Percentiles rank a stretch among this genome's conserved stretches.
phyloP scores from a whole-genome alignment of 2,888 invertebrate genomes.

The Drosophila meridiana region DNA sequence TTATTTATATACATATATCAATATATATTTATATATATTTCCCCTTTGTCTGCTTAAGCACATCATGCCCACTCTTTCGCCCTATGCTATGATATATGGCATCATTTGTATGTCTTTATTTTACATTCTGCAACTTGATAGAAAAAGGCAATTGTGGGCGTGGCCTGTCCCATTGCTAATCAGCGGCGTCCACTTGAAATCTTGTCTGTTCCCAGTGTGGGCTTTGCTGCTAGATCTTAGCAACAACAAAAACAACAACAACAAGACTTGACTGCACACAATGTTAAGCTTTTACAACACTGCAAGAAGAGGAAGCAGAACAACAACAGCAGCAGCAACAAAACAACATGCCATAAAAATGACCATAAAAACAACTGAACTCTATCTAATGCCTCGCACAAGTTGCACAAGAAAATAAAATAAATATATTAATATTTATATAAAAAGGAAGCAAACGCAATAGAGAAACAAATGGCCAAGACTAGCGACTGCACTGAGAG shows the following conservation, averaged over 20 bases:
- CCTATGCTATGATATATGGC: neutral
- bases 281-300: slow-evolving; percentile 10
- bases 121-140: neutral
- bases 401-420: slow-evolving; percentile 13
- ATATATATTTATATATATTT: neutral
- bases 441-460: slow-evolving; percentile 20
- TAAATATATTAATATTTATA: slow-evolving; percentile 13
- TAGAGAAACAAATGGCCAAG: slow-evolving; percentile 12
- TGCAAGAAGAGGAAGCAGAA: neutral
- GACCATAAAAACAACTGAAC: slow-evolving; percentile 46
- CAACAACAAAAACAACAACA: slow-evolving; percentile 1
- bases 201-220: slow-evolving; percentile 7
- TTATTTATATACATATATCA: neutral
- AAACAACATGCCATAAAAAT: slow-evolving; percentile 19
- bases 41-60: neutral
- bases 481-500: neutral
- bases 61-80: neutral
- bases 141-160: neutral
- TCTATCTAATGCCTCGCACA: slow-evolving; percentile 53
- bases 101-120: neutral
- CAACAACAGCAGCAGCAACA: slow-evolving; percentile 7
- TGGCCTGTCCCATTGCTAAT: slow-evolving; percentile 13
- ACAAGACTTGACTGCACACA: slow-evolving; percentile 12
- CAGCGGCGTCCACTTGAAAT: slow-evolving; percentile 1
- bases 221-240: slow-evolving; percentile 52